Conservation (phyloP, 2,888 invertebrate species). For the Pogonocherus hispidulus region DNA sequence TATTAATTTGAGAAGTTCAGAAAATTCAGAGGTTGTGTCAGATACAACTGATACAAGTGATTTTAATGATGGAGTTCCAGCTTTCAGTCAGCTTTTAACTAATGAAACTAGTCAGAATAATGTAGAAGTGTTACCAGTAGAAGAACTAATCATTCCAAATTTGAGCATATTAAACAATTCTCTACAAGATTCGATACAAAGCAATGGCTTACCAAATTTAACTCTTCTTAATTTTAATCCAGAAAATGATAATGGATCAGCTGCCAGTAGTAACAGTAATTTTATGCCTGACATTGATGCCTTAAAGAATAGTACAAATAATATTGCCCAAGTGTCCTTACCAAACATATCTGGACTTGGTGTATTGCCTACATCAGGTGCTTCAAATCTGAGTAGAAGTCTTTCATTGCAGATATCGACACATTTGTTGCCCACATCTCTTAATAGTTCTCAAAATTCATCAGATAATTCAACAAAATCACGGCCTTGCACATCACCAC, state of each 20-base stretch:
- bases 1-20: not conserved
- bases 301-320: constrained; percentile 15
- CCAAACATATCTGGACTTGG: not conserved
- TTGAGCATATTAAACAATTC: constrained; percentile 44
- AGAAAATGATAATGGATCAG: not conserved
- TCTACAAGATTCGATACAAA: not conserved
- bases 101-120: constrained; percentile 1
- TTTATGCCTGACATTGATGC: constrained; percentile 34
- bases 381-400: constrained; percentile 31
- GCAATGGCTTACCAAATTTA: constrained; percentile 10
- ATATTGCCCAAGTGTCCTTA: not conserved
- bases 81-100: constrained; percentile 43
- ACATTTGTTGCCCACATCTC: constrained; percentile 3
- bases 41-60: constrained; percentile 17
- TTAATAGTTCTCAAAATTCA: constrained; percentile 24
- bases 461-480: constrained; percentile 40
- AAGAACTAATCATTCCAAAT: constrained; percentile 39
- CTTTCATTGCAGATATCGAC: constrained; percentile 26
- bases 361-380: constrained; percentile 48
- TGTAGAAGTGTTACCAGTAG: not conserved
- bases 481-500: constrained; percentile 58
- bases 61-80: constrained; percentile 35
- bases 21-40: constrained; percentile 3
- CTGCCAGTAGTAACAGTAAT: not conserved
- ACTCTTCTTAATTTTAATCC: not conserved